These are phyloP conservation scores for Psophia crepitans DNA, from an alignment of 2,113 vertebrate species.

Conservation along the genomic window DNA sequence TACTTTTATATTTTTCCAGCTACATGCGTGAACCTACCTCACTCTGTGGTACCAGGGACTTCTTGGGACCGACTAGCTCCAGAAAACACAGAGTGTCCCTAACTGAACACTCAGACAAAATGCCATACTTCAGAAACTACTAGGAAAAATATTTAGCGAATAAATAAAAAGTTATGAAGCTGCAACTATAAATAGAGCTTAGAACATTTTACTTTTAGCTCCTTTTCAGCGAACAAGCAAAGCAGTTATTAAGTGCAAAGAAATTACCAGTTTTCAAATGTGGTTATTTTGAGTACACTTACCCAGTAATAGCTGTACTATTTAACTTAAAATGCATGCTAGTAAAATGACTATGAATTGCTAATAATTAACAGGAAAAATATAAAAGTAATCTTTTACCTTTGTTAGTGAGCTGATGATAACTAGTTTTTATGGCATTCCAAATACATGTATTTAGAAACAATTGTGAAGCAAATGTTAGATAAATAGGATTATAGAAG, in stretches of 20 bases:
- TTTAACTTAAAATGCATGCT: conserved; percentile 35
- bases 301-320: conserved; percentile 38
- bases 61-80: neutral
- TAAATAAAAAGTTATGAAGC: conserved; percentile 14
- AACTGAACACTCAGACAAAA: conserved; percentile 10
- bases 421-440: conserved; percentile 40
- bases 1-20: neutral
- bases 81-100: neutral
- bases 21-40: neutral
- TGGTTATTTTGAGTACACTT: conserved; percentile 57
- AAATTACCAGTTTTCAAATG: conserved; percentile 48
- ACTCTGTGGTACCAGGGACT: neutral
- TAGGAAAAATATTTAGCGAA: neutral
- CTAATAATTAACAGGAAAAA: conserved; percentile 49
- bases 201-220: conserved; percentile 34
- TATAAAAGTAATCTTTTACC: conserved; percentile 50
- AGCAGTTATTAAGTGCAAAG: conserved; percentile 46
- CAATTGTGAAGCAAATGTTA: conserved; percentile 23
- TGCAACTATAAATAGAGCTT: neutral
- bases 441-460: conserved; percentile 31
- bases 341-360: conserved; percentile 43
- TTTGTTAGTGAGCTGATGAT: conserved; percentile 54
- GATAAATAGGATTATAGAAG: conserved; percentile 23
- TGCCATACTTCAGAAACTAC: neutral
- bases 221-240: conserved; percentile 23